phyloP scores from a whole-genome alignment of 2,113 vertebrate genomes.

The Motacilla alba region DNA sequence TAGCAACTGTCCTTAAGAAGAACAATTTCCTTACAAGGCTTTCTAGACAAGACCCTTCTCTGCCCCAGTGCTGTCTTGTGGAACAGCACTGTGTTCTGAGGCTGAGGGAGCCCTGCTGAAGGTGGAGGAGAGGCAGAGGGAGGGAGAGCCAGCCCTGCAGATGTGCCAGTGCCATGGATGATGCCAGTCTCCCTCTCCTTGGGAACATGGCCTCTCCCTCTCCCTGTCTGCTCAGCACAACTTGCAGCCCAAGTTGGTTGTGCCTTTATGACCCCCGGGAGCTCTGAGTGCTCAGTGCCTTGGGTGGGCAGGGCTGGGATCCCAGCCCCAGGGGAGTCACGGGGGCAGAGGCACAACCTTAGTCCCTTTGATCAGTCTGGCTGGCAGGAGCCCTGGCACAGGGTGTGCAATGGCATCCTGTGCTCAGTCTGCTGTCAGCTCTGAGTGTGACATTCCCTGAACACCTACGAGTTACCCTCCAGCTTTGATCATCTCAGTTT shows the following conservation, averaged over 20 bases:
- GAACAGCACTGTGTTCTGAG: not conserved
- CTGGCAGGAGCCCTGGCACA: not conserved
- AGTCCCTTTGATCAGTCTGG: constrained; percentile 26
- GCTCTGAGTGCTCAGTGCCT: not conserved
- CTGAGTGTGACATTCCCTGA: not conserved
- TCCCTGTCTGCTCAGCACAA: not conserved
- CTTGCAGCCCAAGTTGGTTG: not conserved
- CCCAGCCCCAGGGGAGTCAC: not conserved
- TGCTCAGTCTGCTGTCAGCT: not conserved
- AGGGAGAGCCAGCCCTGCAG: not conserved
- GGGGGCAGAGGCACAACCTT: not conserved
- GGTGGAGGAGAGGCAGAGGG: not conserved
- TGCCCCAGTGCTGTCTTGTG: not conserved
- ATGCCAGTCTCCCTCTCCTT: not conserved
- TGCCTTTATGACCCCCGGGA: not conserved
- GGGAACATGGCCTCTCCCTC: not conserved
- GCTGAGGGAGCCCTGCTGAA: not conserved
- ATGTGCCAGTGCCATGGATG: rapidly evolving
- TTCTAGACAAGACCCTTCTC: not conserved
- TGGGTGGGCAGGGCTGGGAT: not conserved
- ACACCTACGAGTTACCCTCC: not conserved
- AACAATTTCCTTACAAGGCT: not conserved
- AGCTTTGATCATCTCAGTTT: not conserved
- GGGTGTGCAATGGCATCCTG: not conserved
- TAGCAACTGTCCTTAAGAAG: not conserved